phyloP scores from a whole-genome alignment of 1,140 invertebrate species.

The Oreohelix idahoensis region DNA sequence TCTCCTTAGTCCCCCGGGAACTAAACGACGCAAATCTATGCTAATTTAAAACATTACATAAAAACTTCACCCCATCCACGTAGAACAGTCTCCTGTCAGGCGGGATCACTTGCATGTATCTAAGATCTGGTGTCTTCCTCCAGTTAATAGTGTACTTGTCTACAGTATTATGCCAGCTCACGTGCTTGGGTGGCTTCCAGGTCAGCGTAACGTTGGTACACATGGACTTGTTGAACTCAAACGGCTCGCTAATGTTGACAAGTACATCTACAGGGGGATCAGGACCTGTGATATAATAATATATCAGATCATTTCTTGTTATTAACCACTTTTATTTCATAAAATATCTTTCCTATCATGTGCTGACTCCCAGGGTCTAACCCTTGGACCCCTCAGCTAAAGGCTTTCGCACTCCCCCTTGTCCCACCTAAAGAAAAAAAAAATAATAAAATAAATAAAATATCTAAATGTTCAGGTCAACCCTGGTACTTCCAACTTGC shows the following conservation, averaged over 20 bases:
- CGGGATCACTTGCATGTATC: not conserved
- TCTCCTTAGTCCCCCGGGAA: too few relatives aligned
- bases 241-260: not conserved
- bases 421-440: too few relatives aligned
- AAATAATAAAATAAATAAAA: too few relatives aligned
- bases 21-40: too few relatives aligned
- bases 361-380: too few relatives aligned
- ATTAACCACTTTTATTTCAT: too few relatives aligned
- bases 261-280: not conserved
- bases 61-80: slow-evolving; percentile 18
- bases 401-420: too few relatives aligned
- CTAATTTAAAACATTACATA: not conserved
- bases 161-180: slow-evolving; percentile 32
- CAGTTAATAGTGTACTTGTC: slow-evolving; percentile 34
- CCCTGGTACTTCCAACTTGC: too few relatives aligned
- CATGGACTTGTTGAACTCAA: not conserved
- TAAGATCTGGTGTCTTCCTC: slow-evolving; percentile 25
- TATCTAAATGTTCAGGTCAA: too few relatives aligned
- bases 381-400: too few relatives aligned
- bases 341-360: too few relatives aligned
- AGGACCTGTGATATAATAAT: not conserved
- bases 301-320: too few relatives aligned
- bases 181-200: slow-evolving; percentile 28
- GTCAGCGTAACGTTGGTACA: slow-evolving; percentile 16
- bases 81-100: slow-evolving; percentile 1